Conservation (phyloP, 1,140 invertebrate genomes). For the Calephelis virginiensis region DNA sequence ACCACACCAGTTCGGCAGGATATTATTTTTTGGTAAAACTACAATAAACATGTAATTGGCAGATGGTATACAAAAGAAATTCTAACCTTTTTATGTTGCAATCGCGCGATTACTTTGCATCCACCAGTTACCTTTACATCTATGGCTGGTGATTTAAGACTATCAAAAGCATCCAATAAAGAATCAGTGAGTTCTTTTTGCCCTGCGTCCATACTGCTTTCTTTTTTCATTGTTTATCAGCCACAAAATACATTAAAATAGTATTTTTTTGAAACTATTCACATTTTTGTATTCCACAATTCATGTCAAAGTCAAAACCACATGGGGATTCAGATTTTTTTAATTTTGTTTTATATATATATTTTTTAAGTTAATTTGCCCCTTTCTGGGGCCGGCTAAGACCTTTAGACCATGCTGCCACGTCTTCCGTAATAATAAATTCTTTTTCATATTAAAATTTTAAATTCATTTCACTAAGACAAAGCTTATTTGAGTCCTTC, state of each 20-base stretch:
- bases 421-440: too few species aligned
- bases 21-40: neutral
- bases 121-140: constrained; percentile 55
- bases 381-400: too few species aligned
- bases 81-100: constrained; percentile 62
- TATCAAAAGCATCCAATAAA: constrained; percentile 63
- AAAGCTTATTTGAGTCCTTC: too few species aligned
- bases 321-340: neutral
- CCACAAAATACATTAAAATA: constrained; percentile 18
- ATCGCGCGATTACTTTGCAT: constrained; percentile 53
- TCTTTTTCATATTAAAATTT: too few species aligned
- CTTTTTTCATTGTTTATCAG: constrained; percentile 54
- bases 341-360: too few species aligned
- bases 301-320: constrained; percentile 13
- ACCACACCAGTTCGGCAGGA: neutral
- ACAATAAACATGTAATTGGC: too few species aligned
- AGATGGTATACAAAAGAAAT: constrained; percentile 17
- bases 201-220: constrained; percentile 31
- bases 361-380: too few species aligned
- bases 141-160: constrained; percentile 52
- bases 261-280: neutral
- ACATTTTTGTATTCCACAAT: neutral
- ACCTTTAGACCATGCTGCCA: too few species aligned
- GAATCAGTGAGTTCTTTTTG: constrained; percentile 49
- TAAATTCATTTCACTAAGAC: too few species aligned